Percentiles rank a stretch among this genome's conserved stretches.
phyloP scores from a whole-genome alignment of 2,888 invertebrate species.

The Tipula confusa region DNA sequence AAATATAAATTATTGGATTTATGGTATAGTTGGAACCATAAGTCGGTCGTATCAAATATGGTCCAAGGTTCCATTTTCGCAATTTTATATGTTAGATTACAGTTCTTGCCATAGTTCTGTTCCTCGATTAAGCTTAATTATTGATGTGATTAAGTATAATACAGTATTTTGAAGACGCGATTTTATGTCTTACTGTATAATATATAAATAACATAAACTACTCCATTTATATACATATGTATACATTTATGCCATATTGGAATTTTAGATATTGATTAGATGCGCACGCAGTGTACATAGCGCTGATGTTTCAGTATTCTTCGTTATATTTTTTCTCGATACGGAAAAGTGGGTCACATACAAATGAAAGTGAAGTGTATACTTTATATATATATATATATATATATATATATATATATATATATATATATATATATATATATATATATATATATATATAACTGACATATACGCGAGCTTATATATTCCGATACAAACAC shows the following conservation, averaged over 20 bases:
- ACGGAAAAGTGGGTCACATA: conserved; percentile 9
- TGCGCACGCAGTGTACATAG: conserved; percentile 8
- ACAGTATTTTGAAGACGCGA: not conserved
- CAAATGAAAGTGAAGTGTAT: conserved; percentile 1
- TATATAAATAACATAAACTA: not conserved
- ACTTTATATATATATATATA: not conserved
- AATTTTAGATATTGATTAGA: conserved; percentile 16
- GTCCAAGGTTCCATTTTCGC: not conserved
- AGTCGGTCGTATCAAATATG: not conserved
- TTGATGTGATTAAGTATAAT: not conserved
- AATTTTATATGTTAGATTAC: not conserved
- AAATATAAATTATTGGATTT: not conserved
- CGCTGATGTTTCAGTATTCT: not conserved
- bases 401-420: not conserved
- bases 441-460: no score
- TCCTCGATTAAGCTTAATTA: not conserved
- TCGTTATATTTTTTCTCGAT: not conserved
- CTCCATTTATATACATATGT: not conserved
- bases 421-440: no score
- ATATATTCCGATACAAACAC: not conserved
- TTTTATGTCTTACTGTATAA: not conserved
- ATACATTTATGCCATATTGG: conserved; percentile 12
- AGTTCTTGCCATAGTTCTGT: not conserved
- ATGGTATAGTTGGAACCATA: not conserved
- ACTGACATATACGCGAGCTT: no score